Evolutionary conservation across 2,797 vertebrate genomes (phyloP).

Genomic region (Borostomias antarcticus): DNA sequence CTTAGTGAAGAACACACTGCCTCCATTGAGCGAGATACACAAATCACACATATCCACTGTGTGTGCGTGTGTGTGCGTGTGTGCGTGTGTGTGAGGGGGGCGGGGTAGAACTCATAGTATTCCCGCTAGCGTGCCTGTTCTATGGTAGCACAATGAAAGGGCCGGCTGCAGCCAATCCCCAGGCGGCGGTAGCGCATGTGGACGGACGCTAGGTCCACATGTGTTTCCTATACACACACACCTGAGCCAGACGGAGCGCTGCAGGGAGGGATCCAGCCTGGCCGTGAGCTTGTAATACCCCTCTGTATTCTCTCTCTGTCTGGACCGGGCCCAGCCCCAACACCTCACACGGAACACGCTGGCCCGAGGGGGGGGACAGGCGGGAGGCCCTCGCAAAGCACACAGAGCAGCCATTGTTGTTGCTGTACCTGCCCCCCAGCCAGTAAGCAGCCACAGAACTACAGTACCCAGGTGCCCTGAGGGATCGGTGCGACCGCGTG

Average conservation of each 20-base stretch:
- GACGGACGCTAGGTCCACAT: slow-evolving; percentile 50
- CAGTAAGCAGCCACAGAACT: neutral
- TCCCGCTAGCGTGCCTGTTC: slow-evolving; percentile 55
- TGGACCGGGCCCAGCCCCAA: slow-evolving; percentile 50
- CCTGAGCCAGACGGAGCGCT: slow-evolving; percentile 64
- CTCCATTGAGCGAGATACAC: slow-evolving; percentile 19
- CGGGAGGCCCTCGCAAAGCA: slow-evolving; percentile 39
- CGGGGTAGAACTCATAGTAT: slow-evolving; percentile 50
- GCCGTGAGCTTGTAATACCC: slow-evolving; percentile 64
- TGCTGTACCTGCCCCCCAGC: slow-evolving; percentile 28
- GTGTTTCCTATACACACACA: slow-evolving; percentile 71
- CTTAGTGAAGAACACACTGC: slow-evolving; percentile 37
- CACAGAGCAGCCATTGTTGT: slow-evolving; percentile 61
- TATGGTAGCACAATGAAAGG: slow-evolving; percentile 56
- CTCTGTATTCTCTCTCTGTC: slow-evolving; percentile 41
- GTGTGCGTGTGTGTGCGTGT: too few species aligned
- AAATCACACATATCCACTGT: slow-evolving; percentile 29
- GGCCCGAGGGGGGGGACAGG: slow-evolving; percentile 13
- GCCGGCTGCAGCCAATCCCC: slow-evolving; percentile 49
- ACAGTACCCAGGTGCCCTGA: slow-evolving; percentile 21
- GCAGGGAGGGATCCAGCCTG: slow-evolving; percentile 44
- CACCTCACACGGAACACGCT: slow-evolving; percentile 61
- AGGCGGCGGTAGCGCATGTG: slow-evolving; percentile 57
- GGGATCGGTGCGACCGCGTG: slow-evolving; percentile 43
- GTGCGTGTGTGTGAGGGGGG: too few species aligned